A percentile compares a stretch with the other conserved stretches of the same genome.
Conservation (phyloP, 2,888 invertebrate genomes). For the Didymodactylos carnosus region DNA sequence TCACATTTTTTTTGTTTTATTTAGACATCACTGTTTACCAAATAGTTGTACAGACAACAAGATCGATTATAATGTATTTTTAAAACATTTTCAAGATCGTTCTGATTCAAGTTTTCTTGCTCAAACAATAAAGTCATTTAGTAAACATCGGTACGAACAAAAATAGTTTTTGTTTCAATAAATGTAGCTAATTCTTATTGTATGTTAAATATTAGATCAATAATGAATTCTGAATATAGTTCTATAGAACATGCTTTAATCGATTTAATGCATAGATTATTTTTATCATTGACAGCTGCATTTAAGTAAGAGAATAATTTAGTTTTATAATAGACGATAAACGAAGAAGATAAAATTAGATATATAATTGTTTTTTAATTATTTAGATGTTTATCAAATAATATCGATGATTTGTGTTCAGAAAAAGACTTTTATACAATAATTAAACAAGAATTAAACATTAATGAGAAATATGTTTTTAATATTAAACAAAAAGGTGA, state of each 20-base stretch:
- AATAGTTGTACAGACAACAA: background rate
- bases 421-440: background rate
- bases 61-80: background rate
- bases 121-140: background rate
- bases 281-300: background rate
- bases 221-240: background rate
- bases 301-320: background rate
- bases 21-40: background rate
- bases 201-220: background rate
- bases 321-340: background rate
- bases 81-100: slow-evolving; percentile 1
- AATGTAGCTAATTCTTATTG: background rate
- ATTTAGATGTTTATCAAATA: background rate
- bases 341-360: too few species aligned
- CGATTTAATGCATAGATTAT: background rate
- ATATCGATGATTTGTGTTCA: background rate
- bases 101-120: background rate
- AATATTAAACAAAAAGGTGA: background rate
- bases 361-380: background rate
- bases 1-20: too few species aligned
- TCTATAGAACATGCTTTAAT: background rate
- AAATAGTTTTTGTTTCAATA: too few species aligned
- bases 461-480: background rate
- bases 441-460: background rate
- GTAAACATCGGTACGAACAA: background rate